Percentiles rank a stretch among this genome's conserved stretches.
Conservation (phyloP, 2,797 vertebrate species). For the Hyperoplus immaculatus region DNA sequence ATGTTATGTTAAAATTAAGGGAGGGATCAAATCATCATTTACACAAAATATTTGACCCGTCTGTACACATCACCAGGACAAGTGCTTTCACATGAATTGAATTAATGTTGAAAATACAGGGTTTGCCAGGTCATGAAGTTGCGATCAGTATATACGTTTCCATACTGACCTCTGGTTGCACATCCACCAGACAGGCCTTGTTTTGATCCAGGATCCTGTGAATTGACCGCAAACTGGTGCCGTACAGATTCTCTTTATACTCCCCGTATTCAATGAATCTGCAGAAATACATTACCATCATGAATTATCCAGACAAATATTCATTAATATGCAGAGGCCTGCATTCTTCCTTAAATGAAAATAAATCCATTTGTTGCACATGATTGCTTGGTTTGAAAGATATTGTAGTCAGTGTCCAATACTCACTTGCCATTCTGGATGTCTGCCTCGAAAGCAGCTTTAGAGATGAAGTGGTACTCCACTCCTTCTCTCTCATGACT, state of each 20-base stretch:
- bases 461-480: conserved; percentile 95
- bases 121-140: neutral
- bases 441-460: conserved; percentile 91
- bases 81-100: neutral
- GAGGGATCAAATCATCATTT: neutral
- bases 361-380: conserved; percentile 3
- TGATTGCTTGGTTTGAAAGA: neutral
- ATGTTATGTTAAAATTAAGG: neutral
- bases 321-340: neutral
- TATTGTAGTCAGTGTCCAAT: neutral
- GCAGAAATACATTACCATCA: conserved; percentile 28
- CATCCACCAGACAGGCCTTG: conserved; percentile 94
- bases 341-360: neutral
- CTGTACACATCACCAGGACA: neutral
- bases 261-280: conserved; percentile 96
- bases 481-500: conserved; percentile 93
- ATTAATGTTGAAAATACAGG: neutral
- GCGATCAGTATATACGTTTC: neutral
- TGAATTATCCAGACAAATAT: neutral
- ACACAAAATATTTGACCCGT: neutral
- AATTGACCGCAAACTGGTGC: conserved; percentile 94
- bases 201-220: conserved; percentile 88
- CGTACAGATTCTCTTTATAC: conserved; percentile 95
- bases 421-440: conserved; percentile 92
- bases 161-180: conserved; percentile 92